Evolutionary conservation across 1,140 invertebrate species (phyloP).

Genomic region (Calephelis nemesis): DNA sequence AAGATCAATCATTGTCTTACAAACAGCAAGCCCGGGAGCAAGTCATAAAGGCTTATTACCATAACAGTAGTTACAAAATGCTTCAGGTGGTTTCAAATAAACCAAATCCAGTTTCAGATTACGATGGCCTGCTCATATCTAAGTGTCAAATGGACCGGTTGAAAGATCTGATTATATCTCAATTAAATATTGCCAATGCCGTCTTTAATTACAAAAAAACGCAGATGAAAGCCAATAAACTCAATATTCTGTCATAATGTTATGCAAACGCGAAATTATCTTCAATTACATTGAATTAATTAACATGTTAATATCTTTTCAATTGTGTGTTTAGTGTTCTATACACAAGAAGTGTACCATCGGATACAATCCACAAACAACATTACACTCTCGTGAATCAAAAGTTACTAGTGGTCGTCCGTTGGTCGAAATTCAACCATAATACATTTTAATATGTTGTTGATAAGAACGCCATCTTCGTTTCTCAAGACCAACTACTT

Average conservation of each 20-base stretch:
- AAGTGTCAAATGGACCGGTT: conserved; percentile 17
- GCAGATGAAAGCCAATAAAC: conserved; percentile 12
- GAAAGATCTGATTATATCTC: conserved; percentile 12
- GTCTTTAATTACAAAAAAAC: conserved; percentile 3
- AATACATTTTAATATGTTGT: too few relatives aligned
- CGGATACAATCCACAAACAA: too few relatives aligned
- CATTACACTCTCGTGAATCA: too few relatives aligned
- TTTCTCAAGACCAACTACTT: too few relatives aligned
- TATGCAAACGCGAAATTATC: not conserved
- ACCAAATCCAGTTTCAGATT: conserved; percentile 26
- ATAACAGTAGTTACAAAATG: conserved; percentile 32
- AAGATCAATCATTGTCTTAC: conserved; percentile 13
- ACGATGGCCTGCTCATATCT: conserved; percentile 17
- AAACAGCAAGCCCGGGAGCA: conserved; percentile 3
- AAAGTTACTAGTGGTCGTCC: too few relatives aligned
- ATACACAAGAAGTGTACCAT: too few relatives aligned
- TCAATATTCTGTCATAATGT: conserved; percentile 1
- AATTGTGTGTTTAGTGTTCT: not conserved
- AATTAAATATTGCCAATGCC: conserved; percentile 6
- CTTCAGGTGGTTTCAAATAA: conserved; percentile 28
- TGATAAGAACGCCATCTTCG: too few relatives aligned
- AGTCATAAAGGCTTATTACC: conserved; percentile 24
- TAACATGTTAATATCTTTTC: not conserved
- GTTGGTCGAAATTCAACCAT: too few relatives aligned
- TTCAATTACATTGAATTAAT: not conserved